phyloP scores from a whole-genome alignment of 2,113 vertebrate species.

The Protomyctophum bolini region DNA sequence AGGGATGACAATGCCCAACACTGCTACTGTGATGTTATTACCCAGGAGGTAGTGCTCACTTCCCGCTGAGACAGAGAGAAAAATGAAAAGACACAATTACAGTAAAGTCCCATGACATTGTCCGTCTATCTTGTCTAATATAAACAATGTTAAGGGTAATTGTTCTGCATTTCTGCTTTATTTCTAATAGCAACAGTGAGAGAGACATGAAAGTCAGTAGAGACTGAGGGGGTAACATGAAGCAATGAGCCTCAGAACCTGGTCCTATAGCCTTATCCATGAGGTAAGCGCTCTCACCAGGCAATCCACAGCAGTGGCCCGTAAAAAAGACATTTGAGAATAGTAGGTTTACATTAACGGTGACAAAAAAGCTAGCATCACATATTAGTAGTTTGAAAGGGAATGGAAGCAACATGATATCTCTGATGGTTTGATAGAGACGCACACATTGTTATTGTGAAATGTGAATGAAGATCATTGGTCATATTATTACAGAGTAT shows the following conservation, averaged over 20 bases:
- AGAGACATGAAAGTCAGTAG: background rate
- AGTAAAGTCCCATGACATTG: too few relatives aligned
- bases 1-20: slow-evolving; percentile 92
- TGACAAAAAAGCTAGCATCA: slow-evolving; percentile 9
- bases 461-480: too few relatives aligned
- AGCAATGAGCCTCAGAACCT: too few relatives aligned
- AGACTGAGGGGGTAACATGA: too few relatives aligned
- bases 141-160: too few relatives aligned
- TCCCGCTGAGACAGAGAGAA: slow-evolving; percentile 82
- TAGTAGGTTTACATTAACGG: slow-evolving; percentile 9
- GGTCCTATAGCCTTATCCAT: too few relatives aligned
- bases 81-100: background rate
- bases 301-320: too few relatives aligned
- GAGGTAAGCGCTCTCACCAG: too few relatives aligned
- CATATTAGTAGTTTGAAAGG: slow-evolving; percentile 37
- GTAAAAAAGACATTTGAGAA: background rate
- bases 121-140: too few relatives aligned
- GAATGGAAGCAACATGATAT: slow-evolving; percentile 35
- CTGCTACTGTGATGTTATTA: slow-evolving; percentile 91
- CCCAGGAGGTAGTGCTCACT: slow-evolving; percentile 86
- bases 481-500: background rate
- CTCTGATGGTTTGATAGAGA: slow-evolving; percentile 1
- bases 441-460: too few relatives aligned
- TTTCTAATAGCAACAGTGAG: background rate
- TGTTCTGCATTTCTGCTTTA: too few relatives aligned